Percentiles rank a stretch among this genome's conserved stretches.
These are phyloP conservation scores for Xiphophorus couchianus DNA, from an alignment of 2,113 vertebrate genomes.

Conservation along the genomic window DNA sequence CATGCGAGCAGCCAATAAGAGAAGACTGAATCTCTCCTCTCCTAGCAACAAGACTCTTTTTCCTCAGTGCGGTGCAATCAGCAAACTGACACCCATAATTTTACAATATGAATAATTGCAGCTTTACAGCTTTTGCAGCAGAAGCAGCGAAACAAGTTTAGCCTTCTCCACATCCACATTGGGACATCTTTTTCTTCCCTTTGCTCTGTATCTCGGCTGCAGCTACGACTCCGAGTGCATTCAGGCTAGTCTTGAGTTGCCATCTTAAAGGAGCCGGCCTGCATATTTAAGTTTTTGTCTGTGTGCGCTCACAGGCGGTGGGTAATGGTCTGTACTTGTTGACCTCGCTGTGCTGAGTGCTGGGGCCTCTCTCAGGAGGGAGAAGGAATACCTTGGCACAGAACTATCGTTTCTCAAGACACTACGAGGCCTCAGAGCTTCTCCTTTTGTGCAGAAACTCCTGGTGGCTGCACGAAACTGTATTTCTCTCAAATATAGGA, in stretches of 20 bases:
- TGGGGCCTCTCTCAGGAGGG: constrained; percentile 74
- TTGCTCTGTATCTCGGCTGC: constrained; percentile 70
- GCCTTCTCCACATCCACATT: constrained; percentile 23
- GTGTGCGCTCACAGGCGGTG: constrained; percentile 70
- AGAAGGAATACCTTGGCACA: constrained; percentile 75
- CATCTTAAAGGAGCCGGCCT: constrained; percentile 87
- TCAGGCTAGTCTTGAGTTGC: constrained; percentile 87
- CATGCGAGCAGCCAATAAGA: constrained; percentile 82
- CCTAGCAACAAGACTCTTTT: constrained; percentile 92
- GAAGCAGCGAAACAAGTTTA: constrained; percentile 73
- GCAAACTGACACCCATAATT: constrained; percentile 89
- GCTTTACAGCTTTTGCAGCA: constrained; percentile 67
- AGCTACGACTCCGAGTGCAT: constrained; percentile 80
- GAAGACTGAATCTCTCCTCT: constrained; percentile 80
- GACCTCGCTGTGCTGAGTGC: constrained; percentile 75
- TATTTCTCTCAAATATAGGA: constrained; percentile 1
- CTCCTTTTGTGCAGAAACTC: constrained; percentile 54
- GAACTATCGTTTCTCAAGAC: constrained; percentile 68
- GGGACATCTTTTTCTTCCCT: constrained; percentile 39
- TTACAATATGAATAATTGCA: constrained; percentile 88
- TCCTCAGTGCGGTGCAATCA: constrained; percentile 76
- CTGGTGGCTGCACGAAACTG: not conserved
- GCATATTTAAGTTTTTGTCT: constrained; percentile 64
- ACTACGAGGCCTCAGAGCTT: constrained; percentile 52
- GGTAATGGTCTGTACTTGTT: constrained; percentile 81